Evolutionary conservation across 2,797 vertebrate genomes (phyloP).

Genomic region (Xerus rutilus): DNA sequence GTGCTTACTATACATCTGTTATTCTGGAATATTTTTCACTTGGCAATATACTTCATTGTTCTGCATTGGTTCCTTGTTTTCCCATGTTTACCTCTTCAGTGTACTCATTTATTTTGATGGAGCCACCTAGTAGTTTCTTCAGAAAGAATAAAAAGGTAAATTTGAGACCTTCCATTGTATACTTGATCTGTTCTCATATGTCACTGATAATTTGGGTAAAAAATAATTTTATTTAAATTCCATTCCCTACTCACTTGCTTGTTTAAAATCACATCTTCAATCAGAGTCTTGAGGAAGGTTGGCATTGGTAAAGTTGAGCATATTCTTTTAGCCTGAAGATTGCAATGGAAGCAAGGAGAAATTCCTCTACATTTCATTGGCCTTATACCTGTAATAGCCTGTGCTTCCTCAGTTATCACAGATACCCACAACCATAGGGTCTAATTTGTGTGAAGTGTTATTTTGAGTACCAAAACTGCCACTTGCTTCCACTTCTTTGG

Average conservation of each 20-base stretch:
- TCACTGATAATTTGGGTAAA: conserved; percentile 36
- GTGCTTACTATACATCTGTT: not conserved
- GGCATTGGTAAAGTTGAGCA: not conserved
- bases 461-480: not conserved
- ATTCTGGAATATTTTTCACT: conserved; percentile 41
- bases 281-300: conserved; percentile 17
- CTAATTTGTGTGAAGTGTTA: not conserved
- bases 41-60: not conserved
- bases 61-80: conserved; percentile 38
- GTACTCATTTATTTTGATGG: not conserved
- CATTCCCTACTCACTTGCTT: not conserved
- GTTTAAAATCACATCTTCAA: conserved; percentile 21
- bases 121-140: conserved; percentile 1
- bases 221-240: conserved; percentile 39
- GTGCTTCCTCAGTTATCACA: not conserved
- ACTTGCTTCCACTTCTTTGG: not conserved
- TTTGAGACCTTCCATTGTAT: not conserved
- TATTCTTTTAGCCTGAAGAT: not conserved
- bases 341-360: not conserved
- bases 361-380: not conserved
- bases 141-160: conserved; percentile 24
- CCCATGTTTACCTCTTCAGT: not conserved
- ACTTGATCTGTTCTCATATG: not conserved
- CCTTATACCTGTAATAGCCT: not conserved
- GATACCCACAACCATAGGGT: not conserved